Evolutionary conservation across 2,113 vertebrate species (phyloP), one percentile per base, ranked within the genome.

Genomic region (Trichomycterus rosablanca): DNA sequence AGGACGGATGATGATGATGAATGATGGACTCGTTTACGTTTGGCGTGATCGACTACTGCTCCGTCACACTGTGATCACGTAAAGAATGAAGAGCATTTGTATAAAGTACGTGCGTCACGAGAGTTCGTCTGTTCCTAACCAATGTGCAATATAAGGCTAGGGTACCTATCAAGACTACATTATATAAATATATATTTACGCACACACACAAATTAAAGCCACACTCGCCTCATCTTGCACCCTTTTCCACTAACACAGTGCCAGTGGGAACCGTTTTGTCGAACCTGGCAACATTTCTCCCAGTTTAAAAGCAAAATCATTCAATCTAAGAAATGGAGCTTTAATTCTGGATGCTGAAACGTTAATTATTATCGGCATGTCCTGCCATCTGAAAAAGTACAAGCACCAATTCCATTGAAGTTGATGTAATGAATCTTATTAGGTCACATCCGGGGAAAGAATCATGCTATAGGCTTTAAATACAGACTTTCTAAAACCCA

Each of bases 111-210:
- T 22, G 48, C 28, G 3, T 65, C 22, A 63, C 7, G 46, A 67
- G 58, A 57, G 67, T 63, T 66, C 39, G 32, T 52, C 24, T 54
- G 39, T 50, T 64, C 52, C 23, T 74, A 74, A 73, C 70, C 50
- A 48, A 76, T 74, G 77, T 79, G 75, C 81, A 83, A 83, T 81
- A 82, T 75, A 73, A 74, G 63, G 70, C 58, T 56, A 74, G 51
- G 67, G 44, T 74, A 76, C 74, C 40, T 57, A 69, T 42, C 26
- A 30, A 7, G 7, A 30, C 26, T 7, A 79, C 43, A 10, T 35
- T 60, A 51, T 54, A 55, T 3, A n/a, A n/a, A n/a, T n/a, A n/a
- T n/a, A n/a, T n/a, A n/a, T n/a, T n/a, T n/a, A n/a, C n/a, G n/a
- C 26, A 22, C 35, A 72, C 60, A 56, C 22, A 34, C 19, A 59